Evolutionary conservation across 2,888 invertebrate genomes (phyloP), one percentile per base, ranked within the genome.

Genomic region (Drosophila pseudotakahashii): DNA sequence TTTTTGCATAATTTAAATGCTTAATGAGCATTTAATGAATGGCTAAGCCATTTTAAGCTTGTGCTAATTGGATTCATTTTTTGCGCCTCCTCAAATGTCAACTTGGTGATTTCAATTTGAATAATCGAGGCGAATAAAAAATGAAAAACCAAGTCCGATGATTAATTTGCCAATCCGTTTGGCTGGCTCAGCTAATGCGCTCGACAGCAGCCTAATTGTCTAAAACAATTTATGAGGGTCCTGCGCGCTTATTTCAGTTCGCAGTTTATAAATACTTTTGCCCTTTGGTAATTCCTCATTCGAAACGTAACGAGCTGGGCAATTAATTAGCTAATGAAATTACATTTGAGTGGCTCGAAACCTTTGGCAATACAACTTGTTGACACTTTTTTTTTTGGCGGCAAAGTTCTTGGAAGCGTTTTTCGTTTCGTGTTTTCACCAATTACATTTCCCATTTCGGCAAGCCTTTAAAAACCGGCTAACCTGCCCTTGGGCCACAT

Each of bases 291-390:
- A 63, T 52, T 51, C 52, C 45, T 36, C 64, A 64, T 45, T 51
- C 44, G 34, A 58, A 67, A 67, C 72, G 48, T 51, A 59, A 45
- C 44, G 52, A 58, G 52, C 64, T 53, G 51, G 64, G 66, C 79
- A 78, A 81, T 81, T 81, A 81, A 81, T 81, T 81, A 81, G 76
- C 85, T 84, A 81, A 81, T 84, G 74, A 84, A 81, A 78, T 81
- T 81, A 76, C 62, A 66, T 73, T 76, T 44, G 53, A 53, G 47
- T 58, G 37, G 37, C 71, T 34, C n/a, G 53, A 57, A 72, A 67
- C 66, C 73, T 78, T 62, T 52, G 57, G 58, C 50, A 39, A 23
- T 44, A 41, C 45, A 68, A 59, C 63, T 72, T 71, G 59, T 71
- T 60, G 66, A 50, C 73, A 75, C 36, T 59, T 51, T 70, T n/a